phyloP scores from a whole-genome alignment of 2,797 vertebrate genomes.

The Typhlichthys eigenmanni region DNA sequence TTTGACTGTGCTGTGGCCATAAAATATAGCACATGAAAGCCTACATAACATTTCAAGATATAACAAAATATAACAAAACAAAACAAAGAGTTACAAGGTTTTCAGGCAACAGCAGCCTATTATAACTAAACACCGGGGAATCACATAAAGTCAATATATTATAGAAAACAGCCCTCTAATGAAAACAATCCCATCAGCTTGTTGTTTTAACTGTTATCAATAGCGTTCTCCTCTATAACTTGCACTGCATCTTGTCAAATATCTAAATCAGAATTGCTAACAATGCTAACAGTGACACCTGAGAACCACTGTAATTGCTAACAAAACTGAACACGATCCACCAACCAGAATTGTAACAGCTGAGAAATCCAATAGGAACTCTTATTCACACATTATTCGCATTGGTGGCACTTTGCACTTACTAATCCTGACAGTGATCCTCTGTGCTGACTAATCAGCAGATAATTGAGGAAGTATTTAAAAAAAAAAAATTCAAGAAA shows the following conservation, averaged over 20 bases:
- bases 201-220: neutral
- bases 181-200: conserved; percentile 28
- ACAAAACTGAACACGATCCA: neutral
- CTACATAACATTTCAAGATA: conserved; percentile 24
- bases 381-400: neutral
- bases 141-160: conserved; percentile 41
- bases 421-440: conserved; percentile 8
- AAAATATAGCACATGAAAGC: neutral
- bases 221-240: conserved; percentile 15
- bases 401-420: conserved; percentile 5
- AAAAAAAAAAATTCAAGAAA: conserved; percentile 22
- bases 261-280: conserved; percentile 6
- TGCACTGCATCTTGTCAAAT: conserved; percentile 3
- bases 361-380: conserved; percentile 3
- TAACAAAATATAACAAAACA: conserved; percentile 15
- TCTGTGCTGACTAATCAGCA: conserved; percentile 29
- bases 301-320: conserved; percentile 1
- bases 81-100: conserved; percentile 26
- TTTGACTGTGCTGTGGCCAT: conserved; percentile 8
- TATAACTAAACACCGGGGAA: conserved; percentile 18
- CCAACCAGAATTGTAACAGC: conserved; percentile 7
- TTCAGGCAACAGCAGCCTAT: conserved; percentile 46
- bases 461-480: conserved; percentile 18
- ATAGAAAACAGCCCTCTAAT: conserved; percentile 51
- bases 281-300: neutral